Conservation (phyloP, 2,113 vertebrate genomes). For the Phrynocephalus versicolor region DNA sequence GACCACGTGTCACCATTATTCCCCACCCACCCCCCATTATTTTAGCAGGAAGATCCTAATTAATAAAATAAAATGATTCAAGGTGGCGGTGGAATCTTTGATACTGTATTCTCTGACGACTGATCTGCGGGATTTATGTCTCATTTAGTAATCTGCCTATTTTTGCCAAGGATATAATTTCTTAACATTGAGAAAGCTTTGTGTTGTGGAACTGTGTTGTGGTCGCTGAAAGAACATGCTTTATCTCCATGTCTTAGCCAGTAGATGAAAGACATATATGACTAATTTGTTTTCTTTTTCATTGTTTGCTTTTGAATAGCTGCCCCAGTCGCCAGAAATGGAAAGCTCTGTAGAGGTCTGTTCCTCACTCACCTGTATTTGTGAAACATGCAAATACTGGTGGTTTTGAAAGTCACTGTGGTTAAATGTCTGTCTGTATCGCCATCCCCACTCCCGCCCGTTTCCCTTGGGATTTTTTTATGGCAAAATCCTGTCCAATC, state of each 20-base stretch:
- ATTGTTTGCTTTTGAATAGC: conserved; percentile 87
- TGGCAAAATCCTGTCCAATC: background rate
- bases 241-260: conserved; percentile 56
- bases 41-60: too few species aligned
- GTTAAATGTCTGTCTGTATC: conserved; percentile 50
- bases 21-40: too few species aligned
- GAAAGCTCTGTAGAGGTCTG: conserved; percentile 91
- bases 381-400: conserved; percentile 71
- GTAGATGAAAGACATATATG: conserved; percentile 16
- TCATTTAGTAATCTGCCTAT: background rate
- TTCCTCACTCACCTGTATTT: conserved; percentile 77
- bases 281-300: conserved; percentile 66
- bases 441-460: too few species aligned
- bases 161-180: background rate
- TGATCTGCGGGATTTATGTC: background rate
- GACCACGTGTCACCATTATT: too few species aligned
- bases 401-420: conserved; percentile 59
- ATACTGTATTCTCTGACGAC: background rate
- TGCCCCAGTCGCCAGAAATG: conserved; percentile 86
- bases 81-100: background rate
- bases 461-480: background rate
- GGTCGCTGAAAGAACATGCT: conserved; percentile 17
- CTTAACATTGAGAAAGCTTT: background rate
- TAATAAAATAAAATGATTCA: background rate
- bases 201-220: conserved; percentile 7